Percentiles rank a stretch among this genome's conserved stretches.
Evolutionary conservation across 2,797 vertebrate genomes (phyloP).

Genomic region (Sus cebifrons): DNA sequence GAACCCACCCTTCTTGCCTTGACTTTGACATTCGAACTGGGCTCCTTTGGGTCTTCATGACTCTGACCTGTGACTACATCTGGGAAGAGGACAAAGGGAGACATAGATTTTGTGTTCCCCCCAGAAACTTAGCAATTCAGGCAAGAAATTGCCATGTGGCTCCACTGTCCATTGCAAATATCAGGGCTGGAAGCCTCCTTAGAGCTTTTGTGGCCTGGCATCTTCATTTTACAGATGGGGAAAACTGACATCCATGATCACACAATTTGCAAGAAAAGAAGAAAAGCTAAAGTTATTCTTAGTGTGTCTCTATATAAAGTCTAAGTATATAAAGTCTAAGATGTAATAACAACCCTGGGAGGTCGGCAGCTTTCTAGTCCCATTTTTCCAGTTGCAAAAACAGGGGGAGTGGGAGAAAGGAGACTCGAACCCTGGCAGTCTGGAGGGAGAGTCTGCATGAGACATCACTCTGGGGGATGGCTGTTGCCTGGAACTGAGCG

Average conservation of each 20-base stretch:
- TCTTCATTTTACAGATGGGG: not conserved
- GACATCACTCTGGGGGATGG: fast-evolving
- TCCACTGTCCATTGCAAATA: not conserved
- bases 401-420: not conserved
- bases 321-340: not conserved
- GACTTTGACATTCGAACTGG: not conserved
- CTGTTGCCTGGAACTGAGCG: not conserved
- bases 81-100: not conserved
- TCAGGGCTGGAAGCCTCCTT: not conserved
- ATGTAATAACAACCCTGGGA: not conserved
- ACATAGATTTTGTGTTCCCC: not conserved
- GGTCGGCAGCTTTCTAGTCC: not conserved
- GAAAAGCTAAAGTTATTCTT: not conserved
- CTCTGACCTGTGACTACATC: not conserved
- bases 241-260: not conserved
- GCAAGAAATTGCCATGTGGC: not conserved
- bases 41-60: not conserved
- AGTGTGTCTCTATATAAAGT: not conserved
- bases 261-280: not conserved
- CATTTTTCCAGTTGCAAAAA: not conserved
- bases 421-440: not conserved
- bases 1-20: not conserved
- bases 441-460: not conserved
- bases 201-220: not conserved
- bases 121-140: not conserved